Conservation (phyloP, 2,113 vertebrate species). For the Tenrec ecaudatus region DNA sequence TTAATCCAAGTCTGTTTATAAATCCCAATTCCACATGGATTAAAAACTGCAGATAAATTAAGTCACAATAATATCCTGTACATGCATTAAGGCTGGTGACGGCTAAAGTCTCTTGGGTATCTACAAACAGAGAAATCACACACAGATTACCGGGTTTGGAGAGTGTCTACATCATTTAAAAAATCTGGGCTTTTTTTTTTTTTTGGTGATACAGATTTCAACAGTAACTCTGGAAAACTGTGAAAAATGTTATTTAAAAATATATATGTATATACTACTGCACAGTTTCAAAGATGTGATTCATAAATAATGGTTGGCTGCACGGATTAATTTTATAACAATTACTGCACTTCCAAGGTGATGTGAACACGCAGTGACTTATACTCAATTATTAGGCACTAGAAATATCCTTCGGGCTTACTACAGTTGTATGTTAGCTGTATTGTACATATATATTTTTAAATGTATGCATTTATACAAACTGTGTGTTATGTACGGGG, state of each 20-base stretch:
- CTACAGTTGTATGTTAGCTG: constrained; percentile 84
- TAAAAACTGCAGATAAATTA: constrained; percentile 86
- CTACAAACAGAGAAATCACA: constrained; percentile 83
- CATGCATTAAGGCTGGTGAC: constrained; percentile 86
- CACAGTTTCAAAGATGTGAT: constrained; percentile 86
- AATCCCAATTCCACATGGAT: constrained; percentile 86
- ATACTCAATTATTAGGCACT: constrained; percentile 84
- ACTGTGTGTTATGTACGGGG: constrained; percentile 66
- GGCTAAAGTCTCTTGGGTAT: constrained; percentile 84
- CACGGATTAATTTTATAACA: constrained; percentile 84
- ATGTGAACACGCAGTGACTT: constrained; percentile 79
- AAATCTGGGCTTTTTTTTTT: constrained; percentile 82
- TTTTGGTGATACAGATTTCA: constrained; percentile 84
- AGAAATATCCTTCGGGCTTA: constrained; percentile 84
- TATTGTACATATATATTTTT: constrained; percentile 86
- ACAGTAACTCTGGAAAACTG: constrained; percentile 84
- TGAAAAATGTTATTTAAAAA: constrained; percentile 85
- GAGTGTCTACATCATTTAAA: constrained; percentile 79
- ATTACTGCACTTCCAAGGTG: constrained; percentile 83
- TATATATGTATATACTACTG: constrained; percentile 85
- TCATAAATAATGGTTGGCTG: constrained; percentile 85
- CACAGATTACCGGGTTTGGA: constrained; percentile 82
- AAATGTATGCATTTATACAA: constrained; percentile 84
- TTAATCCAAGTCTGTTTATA: constrained; percentile 84
- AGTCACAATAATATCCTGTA: constrained; percentile 83